phyloP scores from a whole-genome alignment of 1,140 invertebrate species.

The Trichonephila inaurata region DNA sequence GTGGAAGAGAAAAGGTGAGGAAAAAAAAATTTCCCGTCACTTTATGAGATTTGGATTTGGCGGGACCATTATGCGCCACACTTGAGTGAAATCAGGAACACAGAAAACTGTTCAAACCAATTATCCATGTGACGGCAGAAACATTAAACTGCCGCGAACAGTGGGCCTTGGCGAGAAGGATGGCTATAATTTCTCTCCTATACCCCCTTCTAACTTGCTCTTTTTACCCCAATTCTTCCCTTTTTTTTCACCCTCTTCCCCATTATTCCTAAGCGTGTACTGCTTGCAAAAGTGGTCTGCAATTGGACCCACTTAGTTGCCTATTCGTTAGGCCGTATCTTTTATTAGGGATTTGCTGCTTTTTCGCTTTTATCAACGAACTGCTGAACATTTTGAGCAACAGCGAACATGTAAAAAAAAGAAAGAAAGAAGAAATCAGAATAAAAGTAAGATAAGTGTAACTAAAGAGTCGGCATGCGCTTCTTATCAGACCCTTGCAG shows the following conservation, averaged over 20 bases:
- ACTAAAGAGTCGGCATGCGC: not conserved
- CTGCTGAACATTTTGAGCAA: not conserved
- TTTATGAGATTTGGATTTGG: constrained; percentile 73
- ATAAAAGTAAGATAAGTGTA: not conserved
- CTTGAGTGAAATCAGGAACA: constrained; percentile 43
- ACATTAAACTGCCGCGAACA: constrained; percentile 66
- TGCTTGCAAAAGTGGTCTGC: constrained; percentile 1
- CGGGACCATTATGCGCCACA: constrained; percentile 55
- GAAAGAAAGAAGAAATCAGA: not conserved
- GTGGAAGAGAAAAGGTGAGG: not conserved
- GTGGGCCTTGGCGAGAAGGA: constrained; percentile 25
- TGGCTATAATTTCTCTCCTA: constrained; percentile 43
- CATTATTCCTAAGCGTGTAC: not conserved
- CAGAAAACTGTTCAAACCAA: constrained; percentile 68
- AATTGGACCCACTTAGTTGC: not conserved
- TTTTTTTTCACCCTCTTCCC: not conserved
- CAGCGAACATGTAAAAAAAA: constrained; percentile 9
- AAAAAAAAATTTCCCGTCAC: constrained; percentile 11
- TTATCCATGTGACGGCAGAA: constrained; percentile 63
- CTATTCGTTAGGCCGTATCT: constrained; percentile 12
- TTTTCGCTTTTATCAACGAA: not conserved
- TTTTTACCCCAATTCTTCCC: not conserved
- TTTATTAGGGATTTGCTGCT: not conserved
- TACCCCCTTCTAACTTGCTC: not conserved
- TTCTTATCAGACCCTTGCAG: not conserved